Evolutionary conservation across 2,113 vertebrate species (phyloP).

Genomic region (Ictidomys tridecemlineatus): DNA sequence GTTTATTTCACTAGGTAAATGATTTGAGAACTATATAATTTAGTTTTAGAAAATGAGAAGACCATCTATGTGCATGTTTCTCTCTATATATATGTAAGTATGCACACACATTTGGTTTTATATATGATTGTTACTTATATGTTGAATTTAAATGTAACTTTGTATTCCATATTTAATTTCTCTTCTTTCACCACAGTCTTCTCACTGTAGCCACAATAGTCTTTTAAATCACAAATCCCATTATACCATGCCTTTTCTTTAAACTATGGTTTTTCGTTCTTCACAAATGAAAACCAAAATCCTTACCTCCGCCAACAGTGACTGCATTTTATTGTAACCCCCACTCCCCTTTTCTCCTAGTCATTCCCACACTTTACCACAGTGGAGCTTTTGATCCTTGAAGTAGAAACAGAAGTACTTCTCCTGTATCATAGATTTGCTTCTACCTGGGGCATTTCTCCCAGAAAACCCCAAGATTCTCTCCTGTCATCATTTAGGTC

Average conservation of each 20-base stretch:
- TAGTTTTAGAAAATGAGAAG: slow-evolving; percentile 9
- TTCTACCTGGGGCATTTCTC: not conserved
- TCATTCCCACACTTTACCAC: not conserved
- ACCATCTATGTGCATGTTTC: too few species aligned
- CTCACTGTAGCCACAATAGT: not conserved
- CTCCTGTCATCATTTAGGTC: not conserved
- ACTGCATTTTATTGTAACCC: not conserved
- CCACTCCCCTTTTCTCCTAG: not conserved
- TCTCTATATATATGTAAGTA: not conserved
- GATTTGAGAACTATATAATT: not conserved
- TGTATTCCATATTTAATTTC: slow-evolving; percentile 28
- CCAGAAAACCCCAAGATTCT: not conserved
- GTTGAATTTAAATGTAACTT: slow-evolving; percentile 35
- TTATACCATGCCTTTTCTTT: not conserved
- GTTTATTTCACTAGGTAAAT: not conserved
- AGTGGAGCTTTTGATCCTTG: not conserved
- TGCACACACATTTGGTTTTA: not conserved
- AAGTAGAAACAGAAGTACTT: not conserved
- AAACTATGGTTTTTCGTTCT: not conserved
- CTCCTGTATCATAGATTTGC: not conserved
- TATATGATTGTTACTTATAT: not conserved
- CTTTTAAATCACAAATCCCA: not conserved
- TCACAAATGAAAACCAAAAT: slow-evolving; percentile 41
- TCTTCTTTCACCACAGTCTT: not conserved
- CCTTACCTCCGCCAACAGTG: not conserved